A percentile compares a stretch with the other conserved stretches of the same genome.
Conservation (phyloP, 2,113 vertebrate genomes). For the Gorilla gorilla region DNA sequence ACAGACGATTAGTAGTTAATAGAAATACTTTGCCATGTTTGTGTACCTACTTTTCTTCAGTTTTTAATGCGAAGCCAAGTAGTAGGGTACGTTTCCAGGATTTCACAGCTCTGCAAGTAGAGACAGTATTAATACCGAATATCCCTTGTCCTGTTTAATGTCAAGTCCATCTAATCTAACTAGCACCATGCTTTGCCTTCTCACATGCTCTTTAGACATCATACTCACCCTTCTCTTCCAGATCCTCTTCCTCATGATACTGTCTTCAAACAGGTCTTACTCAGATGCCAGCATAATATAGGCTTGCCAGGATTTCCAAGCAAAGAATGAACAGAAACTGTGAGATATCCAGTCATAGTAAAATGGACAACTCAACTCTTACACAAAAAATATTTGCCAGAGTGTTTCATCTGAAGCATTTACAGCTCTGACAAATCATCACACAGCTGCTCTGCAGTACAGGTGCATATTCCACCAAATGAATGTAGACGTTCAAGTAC, state of each 20-base stretch:
- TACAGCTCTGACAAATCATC: constrained; percentile 89
- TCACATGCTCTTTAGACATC: constrained; percentile 97
- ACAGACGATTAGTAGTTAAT: no score
- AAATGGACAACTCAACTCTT: constrained; percentile 99
- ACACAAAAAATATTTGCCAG: constrained; percentile 92
- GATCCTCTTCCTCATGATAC: constrained; percentile 99
- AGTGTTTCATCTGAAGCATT: constrained; percentile 86
- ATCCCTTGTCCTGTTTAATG: constrained; percentile 77
- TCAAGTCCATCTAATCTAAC: constrained; percentile 86
- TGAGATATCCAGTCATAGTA: constrained; percentile 98
- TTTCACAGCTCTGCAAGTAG: constrained; percentile 74
- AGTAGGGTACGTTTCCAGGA: constrained; percentile 79
- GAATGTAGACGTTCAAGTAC: constrained; percentile 87
- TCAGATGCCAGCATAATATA: constrained; percentile 99
- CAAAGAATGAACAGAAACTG: constrained; percentile 99
- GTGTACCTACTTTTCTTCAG: constrained; percentile 82
- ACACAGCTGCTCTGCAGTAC: constrained; percentile 89
- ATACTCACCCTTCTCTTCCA: constrained; percentile 99
- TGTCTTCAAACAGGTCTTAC: constrained; percentile 99
- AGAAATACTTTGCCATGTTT: neutral
- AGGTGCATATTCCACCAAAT: constrained; percentile 90
- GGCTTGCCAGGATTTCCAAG: constrained; percentile 99
- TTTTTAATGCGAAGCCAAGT: constrained; percentile 78
- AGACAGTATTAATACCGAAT: constrained; percentile 81
- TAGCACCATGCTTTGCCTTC: constrained; percentile 95